These are phyloP conservation scores for Phylloscopus trochiloides DNA, from an alignment of 2,113 vertebrate species.

Conservation along the genomic window DNA sequence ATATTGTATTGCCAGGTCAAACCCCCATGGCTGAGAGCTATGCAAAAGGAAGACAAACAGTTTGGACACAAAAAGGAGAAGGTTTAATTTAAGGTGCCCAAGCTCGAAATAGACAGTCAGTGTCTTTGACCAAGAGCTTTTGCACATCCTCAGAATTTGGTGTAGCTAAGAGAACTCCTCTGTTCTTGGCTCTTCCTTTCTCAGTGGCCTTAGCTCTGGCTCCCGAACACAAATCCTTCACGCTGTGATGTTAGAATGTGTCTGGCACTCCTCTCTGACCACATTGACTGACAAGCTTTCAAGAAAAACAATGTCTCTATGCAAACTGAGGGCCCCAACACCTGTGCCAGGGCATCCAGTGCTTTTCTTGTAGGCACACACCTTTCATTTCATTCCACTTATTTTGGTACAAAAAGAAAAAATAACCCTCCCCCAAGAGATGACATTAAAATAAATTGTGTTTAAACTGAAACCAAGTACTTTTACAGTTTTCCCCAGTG, in stretches of 20 bases:
- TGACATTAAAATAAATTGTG: neutral
- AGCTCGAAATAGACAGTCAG: neutral
- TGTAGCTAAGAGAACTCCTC: neutral
- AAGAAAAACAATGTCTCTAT: neutral
- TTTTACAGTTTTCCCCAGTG: neutral
- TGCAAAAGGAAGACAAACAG: neutral
- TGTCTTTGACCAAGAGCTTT: neutral
- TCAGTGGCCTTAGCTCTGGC: neutral
- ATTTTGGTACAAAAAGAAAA: neutral
- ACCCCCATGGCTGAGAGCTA: neutral
- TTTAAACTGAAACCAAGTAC: constrained; percentile 4
- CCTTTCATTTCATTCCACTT: neutral
- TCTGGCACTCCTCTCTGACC: neutral
- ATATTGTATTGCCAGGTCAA: neutral
- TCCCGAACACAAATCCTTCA: neutral
- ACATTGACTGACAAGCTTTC: neutral
- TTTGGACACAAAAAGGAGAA: neutral
- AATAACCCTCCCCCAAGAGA: neutral
- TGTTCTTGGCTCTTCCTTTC: neutral
- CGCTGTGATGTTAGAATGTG: neutral
- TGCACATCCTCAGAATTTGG: neutral
- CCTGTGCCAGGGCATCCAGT: neutral
- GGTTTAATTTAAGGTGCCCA: neutral
- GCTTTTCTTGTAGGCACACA: neutral
- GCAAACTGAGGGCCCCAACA: neutral